Evolutionary conservation across 2,797 vertebrate genomes (phyloP).

Genomic region (Poeciliopsis infans): DNA sequence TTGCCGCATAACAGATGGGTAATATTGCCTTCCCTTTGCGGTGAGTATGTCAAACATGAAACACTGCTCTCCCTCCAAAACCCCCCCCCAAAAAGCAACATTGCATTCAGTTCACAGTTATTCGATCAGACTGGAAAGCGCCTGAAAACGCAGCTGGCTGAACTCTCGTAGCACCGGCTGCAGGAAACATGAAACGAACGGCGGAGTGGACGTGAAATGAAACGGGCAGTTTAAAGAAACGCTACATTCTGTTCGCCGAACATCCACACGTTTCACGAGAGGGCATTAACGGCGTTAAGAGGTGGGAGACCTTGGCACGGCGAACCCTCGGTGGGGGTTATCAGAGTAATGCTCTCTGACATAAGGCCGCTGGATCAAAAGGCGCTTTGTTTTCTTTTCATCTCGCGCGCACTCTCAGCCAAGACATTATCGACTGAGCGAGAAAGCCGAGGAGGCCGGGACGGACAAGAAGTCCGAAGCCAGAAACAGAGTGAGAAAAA

Average conservation of each 20-base stretch:
- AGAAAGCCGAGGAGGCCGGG: slow-evolving; percentile 10
- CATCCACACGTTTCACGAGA: slow-evolving; percentile 20
- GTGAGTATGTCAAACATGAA: slow-evolving; percentile 67
- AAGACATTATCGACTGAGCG: slow-evolving; percentile 40
- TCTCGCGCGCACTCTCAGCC: slow-evolving; percentile 49
- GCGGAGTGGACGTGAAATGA: slow-evolving; percentile 52
- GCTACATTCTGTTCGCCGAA: background rate
- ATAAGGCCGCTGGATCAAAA: slow-evolving; percentile 67
- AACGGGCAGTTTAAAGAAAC: slow-evolving; percentile 47
- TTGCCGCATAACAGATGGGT: slow-evolving; percentile 46
- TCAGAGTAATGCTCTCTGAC: slow-evolving; percentile 71
- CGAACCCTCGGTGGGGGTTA: slow-evolving; percentile 53
- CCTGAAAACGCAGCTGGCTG: slow-evolving; percentile 48
- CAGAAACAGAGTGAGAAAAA: slow-evolving; percentile 45
- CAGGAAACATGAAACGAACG: slow-evolving; percentile 40
- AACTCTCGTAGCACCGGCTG: slow-evolving; percentile 33
- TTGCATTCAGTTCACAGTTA: slow-evolving; percentile 59
- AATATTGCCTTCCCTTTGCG: slow-evolving; percentile 42
- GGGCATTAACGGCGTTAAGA: slow-evolving; percentile 51
- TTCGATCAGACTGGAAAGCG: slow-evolving; percentile 60
- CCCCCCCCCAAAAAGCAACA: slow-evolving; percentile 46
- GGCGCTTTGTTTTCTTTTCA: slow-evolving; percentile 74
- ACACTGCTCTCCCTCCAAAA: slow-evolving; percentile 33
- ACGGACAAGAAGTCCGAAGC: slow-evolving; percentile 37
- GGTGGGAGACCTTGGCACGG: slow-evolving; percentile 51